Evolutionary conservation across 2,113 vertebrate species (phyloP).

Genomic region (Camelus bactrianus): DNA sequence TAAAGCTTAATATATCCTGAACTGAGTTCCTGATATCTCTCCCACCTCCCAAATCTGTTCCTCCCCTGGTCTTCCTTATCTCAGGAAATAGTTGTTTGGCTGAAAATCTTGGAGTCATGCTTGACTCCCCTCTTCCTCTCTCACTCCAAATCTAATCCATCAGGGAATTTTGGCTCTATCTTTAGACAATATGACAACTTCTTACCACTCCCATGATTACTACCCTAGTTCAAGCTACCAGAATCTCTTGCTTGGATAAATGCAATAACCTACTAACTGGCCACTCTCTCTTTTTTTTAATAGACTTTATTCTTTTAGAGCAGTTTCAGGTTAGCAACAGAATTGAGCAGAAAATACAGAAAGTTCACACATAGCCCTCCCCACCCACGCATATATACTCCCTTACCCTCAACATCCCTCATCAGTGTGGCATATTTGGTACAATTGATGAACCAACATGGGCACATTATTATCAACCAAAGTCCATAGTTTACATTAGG

Average conservation of each 20-base stretch:
- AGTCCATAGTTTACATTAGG: too few species aligned
- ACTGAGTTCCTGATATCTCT: not conserved
- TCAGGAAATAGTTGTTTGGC: slow-evolving; percentile 36
- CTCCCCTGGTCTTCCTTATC: not conserved
- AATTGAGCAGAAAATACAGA: too few species aligned
- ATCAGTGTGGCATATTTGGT: too few species aligned
- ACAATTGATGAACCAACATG: too few species aligned
- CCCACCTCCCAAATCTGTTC: not conserved
- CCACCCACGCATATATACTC: too few species aligned
- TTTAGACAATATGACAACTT: slow-evolving; percentile 57
- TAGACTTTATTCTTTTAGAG: too few species aligned
- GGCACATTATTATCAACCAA: too few species aligned
- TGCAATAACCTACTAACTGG: not conserved
- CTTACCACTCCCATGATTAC: not conserved
- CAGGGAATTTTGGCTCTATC: slow-evolving; percentile 55
- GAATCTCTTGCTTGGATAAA: slow-evolving; percentile 12
- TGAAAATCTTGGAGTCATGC: slow-evolving; percentile 45
- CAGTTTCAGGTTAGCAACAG: too few species aligned
- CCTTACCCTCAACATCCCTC: too few species aligned
- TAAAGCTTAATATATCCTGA: slow-evolving; percentile 5
- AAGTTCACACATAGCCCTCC: too few species aligned
- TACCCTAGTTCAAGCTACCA: slow-evolving; percentile 17
- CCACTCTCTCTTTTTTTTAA: not conserved
- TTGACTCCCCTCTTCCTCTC: slow-evolving; percentile 46
- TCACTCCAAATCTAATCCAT: slow-evolving; percentile 22